A percentile compares a stretch with the other conserved stretches of the same genome.
phyloP scores from a whole-genome alignment of 2,113 vertebrate species.

The Aspidoscelis tigris region DNA sequence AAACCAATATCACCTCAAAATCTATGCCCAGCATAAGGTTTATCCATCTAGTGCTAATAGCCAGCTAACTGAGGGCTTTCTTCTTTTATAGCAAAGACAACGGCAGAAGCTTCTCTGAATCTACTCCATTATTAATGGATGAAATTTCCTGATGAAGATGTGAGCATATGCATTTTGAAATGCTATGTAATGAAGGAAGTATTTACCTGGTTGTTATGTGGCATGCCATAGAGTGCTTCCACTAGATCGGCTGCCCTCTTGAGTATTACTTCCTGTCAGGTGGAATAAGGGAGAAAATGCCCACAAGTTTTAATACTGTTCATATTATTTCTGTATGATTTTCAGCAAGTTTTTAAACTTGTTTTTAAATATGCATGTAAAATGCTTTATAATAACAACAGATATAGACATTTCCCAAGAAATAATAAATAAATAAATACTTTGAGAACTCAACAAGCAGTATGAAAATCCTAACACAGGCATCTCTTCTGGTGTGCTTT shows the following conservation, averaged over 20 bases:
- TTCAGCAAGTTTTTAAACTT: too few relatives aligned
- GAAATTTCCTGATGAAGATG: neutral
- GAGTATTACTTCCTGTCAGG: conserved; percentile 91
- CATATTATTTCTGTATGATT: too few relatives aligned
- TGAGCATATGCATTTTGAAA: conserved; percentile 15
- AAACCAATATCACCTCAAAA: neutral
- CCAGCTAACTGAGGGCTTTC: neutral
- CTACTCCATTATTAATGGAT: neutral
- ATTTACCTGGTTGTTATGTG: conserved; percentile 94
- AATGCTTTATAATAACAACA: too few relatives aligned
- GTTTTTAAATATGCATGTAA: neutral
- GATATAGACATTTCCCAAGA: too few relatives aligned
- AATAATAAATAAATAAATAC: conserved; percentile 34
- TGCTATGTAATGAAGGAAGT: conserved; percentile 40
- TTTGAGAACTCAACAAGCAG: conserved; percentile 57
- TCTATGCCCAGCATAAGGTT: neutral
- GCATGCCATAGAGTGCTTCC: conserved; percentile 94
- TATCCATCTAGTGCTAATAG: neutral
- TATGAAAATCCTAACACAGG: conserved; percentile 42
- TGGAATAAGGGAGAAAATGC: conserved; percentile 54
- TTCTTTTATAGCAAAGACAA: conserved; percentile 14
- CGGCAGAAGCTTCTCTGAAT: neutral
- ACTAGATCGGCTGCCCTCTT: conserved; percentile 95
- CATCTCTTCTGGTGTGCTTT: conserved; percentile 22
- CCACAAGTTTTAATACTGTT: neutral